A percentile compares a stretch with the other conserved stretches of the same genome.
Conservation (phyloP, 92 coral and sea anemone genomes). For the Zoanthus solanderi region DNA sequence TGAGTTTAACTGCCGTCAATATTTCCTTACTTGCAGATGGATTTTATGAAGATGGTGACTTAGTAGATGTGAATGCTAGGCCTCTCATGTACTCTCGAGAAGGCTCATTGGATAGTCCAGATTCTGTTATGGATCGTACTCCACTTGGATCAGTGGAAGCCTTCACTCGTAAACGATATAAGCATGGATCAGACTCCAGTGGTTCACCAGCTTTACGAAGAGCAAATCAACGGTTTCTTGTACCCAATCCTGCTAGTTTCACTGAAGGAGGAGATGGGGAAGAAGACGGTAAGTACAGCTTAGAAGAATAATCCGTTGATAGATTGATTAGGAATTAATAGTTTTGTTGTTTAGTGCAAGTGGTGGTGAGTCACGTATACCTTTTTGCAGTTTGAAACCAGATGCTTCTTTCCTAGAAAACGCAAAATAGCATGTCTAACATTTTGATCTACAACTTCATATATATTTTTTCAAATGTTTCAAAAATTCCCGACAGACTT, state of each 20-base stretch:
- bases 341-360: neutral
- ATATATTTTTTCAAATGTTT: no score
- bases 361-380: neutral
- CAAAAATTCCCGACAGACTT: no score
- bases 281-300: constrained; percentile 2
- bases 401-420: no score
- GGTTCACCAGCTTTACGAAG: constrained; percentile 78
- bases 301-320: neutral
- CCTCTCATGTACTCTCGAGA: constrained; percentile 89
- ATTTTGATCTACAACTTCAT: no score
- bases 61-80: constrained; percentile 77
- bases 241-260: constrained; percentile 30
- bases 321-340: neutral
- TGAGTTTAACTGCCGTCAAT: neutral
- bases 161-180: constrained; percentile 87
- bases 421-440: no score
- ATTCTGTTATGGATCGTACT: constrained; percentile 79
- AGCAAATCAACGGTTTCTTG: constrained; percentile 33
- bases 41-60: constrained; percentile 85
- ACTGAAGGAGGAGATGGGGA: constrained; percentile 16
- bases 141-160: constrained; percentile 92
- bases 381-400: no score
- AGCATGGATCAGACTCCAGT: constrained; percentile 79
- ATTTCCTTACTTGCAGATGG: constrained; percentile 55
- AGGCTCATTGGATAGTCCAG: constrained; percentile 67